These are phyloP conservation scores for Intellagama lesueurii DNA, from an alignment of 2,797 vertebrate genomes.

Conservation along the genomic window DNA sequence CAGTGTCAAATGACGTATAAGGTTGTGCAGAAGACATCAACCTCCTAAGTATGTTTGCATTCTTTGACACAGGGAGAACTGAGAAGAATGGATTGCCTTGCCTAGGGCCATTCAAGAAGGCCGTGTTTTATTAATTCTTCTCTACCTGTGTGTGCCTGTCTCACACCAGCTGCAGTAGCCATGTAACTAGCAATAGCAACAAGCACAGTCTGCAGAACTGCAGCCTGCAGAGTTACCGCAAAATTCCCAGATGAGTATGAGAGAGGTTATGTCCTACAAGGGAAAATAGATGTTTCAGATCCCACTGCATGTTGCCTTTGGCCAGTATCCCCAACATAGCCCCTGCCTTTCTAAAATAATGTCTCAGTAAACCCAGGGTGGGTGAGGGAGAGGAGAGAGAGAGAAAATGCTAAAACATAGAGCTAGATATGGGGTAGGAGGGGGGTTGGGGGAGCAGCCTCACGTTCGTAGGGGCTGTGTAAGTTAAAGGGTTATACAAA, in stretches of 20 bases:
- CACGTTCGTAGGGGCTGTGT: not conserved
- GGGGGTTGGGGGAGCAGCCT: slow-evolving; percentile 22
- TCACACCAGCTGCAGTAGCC: not conserved
- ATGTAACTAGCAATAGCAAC: not conserved
- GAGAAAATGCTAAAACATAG: not conserved
- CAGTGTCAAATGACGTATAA: not conserved
- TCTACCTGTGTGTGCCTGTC: not conserved
- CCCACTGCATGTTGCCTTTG: not conserved
- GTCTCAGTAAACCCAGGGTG: not conserved
- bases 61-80: not conserved
- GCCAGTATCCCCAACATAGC: not conserved
- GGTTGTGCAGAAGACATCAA: not conserved
- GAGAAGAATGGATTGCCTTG: not conserved
- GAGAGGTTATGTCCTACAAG: not conserved
- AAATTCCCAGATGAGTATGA: not conserved
- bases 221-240: not conserved
- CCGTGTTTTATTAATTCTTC: slow-evolving; percentile 2
- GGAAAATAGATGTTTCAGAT: not conserved
- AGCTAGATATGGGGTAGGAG: not conserved
- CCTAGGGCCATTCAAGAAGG: not conserved
- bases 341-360: not conserved
- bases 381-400: not conserved
- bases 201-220: not conserved
- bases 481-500: slow-evolving; percentile 55
- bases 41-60: not conserved